Evolutionary conservation across 92 coral and sea anemone genomes (phyloP), one percentile per base, ranked within the genome.

Genomic region (Porites cylindrica): DNA sequence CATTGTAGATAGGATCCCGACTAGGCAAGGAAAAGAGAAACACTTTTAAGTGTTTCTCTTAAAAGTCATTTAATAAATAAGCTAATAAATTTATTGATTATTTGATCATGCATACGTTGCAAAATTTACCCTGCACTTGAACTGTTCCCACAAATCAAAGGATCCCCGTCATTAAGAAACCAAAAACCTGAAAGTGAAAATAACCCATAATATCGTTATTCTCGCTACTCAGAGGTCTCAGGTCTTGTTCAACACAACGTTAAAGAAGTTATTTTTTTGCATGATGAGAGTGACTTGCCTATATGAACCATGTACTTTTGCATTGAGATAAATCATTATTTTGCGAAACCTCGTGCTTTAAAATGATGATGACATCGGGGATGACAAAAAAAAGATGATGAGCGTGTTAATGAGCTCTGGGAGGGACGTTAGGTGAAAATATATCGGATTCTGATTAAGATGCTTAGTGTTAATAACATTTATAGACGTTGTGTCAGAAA

Each of bases 71-170:
- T 56, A 8, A 7, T 56, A 56, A 56, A 10, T 56, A 14, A 56
- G 16, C 61, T 56, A 56, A 56, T 56, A 10, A 54, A 56, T 56
- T 56, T 10, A 56, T 56, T 56, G 61, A 56, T 10, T 56, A 56
- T 10, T 56, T 56, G 61, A 16, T 17, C 10, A 51, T 77, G 8
- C 6, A 38, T 7, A 8, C 13, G 18, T 18, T 75, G 24, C 14
- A 18, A 8, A 65, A 58, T 63, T 82, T 85, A 94, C 98, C 95
- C 92, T 8, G 98, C 98, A 13, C 82, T 88, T 2, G 95, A 71
- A 11, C 85, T 84, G 80, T 91, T 90, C 19, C 98, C 98, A 62
- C 98, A 94, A 65, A 94, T 32, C 20, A 90, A 77, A 0, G 96
- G 96, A 18, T 88, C 84, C 19, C 79, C 90, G 1, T 92, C 91